Evolutionary conservation across 2,113 vertebrate species (phyloP).

Genomic region (Peromyscus californicus): DNA sequence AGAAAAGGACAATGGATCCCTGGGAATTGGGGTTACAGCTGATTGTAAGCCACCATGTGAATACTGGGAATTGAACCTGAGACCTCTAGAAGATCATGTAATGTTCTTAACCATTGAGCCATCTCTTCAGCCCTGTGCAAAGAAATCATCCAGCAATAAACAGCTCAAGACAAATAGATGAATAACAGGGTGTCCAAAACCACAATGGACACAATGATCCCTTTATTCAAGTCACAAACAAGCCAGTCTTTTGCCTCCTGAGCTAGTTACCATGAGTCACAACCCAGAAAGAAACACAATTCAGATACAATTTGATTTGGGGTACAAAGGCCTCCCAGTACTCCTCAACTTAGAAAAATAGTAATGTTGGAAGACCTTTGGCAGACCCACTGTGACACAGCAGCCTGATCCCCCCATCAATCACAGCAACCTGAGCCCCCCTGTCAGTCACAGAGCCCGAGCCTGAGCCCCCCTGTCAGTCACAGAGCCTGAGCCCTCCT

Average conservation of each 20-base stretch:
- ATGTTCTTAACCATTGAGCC: background rate
- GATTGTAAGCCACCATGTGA: background rate
- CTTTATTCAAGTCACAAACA: slow-evolving; percentile 53
- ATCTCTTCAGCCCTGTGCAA: background rate
- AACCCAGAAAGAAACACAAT: background rate
- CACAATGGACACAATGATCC: background rate
- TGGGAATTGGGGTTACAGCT: background rate
- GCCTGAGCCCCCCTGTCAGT: no score
- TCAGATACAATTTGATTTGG: slow-evolving; percentile 47
- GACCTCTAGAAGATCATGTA: background rate
- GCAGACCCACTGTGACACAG: background rate
- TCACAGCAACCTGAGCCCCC: background rate
- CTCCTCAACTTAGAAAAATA: background rate
- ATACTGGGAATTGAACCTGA: background rate
- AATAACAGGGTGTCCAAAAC: slow-evolving; percentile 13
- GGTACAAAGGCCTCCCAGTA: background rate
- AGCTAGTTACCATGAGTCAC: slow-evolving; percentile 29
- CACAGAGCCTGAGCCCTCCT: no score
- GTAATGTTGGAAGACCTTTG: background rate
- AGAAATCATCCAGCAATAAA: background rate
- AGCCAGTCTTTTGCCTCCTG: background rate
- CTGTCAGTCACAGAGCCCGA: no score
- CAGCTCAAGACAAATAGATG: background rate
- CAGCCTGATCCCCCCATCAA: background rate
- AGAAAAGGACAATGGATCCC: background rate